Percentiles rank a stretch among this genome's conserved stretches.
Evolutionary conservation across 2,113 vertebrate genomes (phyloP).

Genomic region (Monarcha castaneiventris): DNA sequence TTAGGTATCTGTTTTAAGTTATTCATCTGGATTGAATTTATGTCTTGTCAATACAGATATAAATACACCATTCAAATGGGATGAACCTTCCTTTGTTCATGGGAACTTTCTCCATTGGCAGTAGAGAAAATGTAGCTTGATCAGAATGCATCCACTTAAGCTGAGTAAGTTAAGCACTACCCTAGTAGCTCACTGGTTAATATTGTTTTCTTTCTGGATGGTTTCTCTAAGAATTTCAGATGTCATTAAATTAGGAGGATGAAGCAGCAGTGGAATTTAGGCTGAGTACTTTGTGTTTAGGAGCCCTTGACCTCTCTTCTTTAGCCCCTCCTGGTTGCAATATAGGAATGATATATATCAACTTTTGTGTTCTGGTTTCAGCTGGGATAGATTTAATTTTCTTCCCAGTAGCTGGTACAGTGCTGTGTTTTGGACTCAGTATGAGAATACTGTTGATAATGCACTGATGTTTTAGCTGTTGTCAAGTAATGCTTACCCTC

Average conservation of each 20-base stretch:
- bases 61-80: not conserved
- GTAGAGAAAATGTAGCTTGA: not conserved
- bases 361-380: not conserved
- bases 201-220: not conserved
- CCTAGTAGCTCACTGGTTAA: not conserved
- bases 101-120: not conserved
- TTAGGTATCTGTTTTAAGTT: not conserved
- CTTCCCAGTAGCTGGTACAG: not conserved
- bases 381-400: not conserved
- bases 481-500: not conserved
- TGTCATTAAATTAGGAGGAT: not conserved
- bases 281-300: not conserved
- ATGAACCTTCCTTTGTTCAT: not conserved
- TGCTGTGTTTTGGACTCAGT: not conserved
- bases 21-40: not conserved
- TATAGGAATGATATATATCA: not conserved
- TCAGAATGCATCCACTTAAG: rapidly evolving
- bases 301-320: not conserved
- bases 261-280: not conserved
- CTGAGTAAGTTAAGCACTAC: not conserved
- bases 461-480: not conserved
- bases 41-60: not conserved
- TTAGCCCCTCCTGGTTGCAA: not conserved
- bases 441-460: not conserved
- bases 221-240: not conserved